Evolutionary conservation across 1,140 invertebrate genomes (phyloP).

Genomic region (Caenorhabditis inopinata): DNA sequence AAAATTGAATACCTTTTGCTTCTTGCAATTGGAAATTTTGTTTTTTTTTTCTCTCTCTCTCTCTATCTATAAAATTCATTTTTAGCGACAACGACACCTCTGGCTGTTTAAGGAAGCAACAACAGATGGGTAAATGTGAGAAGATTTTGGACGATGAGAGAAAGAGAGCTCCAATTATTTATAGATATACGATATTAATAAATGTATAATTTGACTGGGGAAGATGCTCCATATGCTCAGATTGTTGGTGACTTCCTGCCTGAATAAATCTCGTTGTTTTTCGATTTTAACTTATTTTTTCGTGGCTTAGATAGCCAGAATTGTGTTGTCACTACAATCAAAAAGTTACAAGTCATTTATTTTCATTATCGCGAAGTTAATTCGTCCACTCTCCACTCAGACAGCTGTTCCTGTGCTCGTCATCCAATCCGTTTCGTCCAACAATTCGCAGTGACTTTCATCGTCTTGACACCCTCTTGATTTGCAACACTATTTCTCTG

Average conservation of each 20-base stretch:
- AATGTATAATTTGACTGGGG: not conserved
- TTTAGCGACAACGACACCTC: no score
- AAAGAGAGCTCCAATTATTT: conserved; percentile 1
- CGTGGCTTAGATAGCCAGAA: no score
- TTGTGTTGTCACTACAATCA: not conserved
- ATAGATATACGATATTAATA: conserved; percentile 26
- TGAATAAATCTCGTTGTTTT: no score
- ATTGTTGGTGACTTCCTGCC: no score
- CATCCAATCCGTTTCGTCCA: not conserved
- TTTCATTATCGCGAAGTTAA: not conserved
- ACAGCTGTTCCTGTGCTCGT: conserved; percentile 21
- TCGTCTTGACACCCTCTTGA: not conserved
- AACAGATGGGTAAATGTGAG: conserved; percentile 34
- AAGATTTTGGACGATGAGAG: not conserved
- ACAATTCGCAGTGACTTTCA: not conserved
- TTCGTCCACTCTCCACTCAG: not conserved
- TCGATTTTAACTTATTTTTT: no score
- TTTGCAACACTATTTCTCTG: not conserved
- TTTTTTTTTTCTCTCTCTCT: not conserved
- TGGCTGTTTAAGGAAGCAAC: not conserved
- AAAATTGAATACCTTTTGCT: not conserved
- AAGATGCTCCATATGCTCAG: conserved; percentile 16
- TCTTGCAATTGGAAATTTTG: no score
- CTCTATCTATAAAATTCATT: not conserved
- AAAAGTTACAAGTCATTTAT: not conserved